Base-by-base conservation (phyloP, 2,797 vertebrate genomes). In the Sebastes cheni region DNA sequence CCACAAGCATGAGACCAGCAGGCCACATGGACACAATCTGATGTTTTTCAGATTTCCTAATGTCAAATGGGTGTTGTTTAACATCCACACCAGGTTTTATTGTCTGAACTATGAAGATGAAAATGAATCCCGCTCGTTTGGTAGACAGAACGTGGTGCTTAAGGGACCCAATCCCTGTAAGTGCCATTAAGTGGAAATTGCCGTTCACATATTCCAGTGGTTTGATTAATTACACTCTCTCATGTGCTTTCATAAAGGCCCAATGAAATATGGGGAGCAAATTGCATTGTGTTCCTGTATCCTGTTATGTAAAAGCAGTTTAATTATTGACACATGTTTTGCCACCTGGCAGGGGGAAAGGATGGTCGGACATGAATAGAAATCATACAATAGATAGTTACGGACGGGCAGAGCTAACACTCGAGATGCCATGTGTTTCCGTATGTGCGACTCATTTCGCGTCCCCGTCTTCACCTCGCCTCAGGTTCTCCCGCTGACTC, bases 151-250 rank as follows among this genome's bases (percentile, higher is more conserved):
- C 89, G 92, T 68, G 93, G 93, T 93, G 95, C 95, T 96, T 96
- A 95, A 94, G 95, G 94, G 95, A 96, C 94, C 93, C 95, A 95
- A 95, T 95, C 92, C 95, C 94, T 94, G 94, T 96, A 96, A 96
- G 95, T 96, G 94, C 95, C 94, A 96, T 96, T 95, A 95, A 94
- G 93, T 94, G 93, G 94, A 96, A 95, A 96, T 96, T 96, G 94
- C 93, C 93, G 90, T 95, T 95, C 95, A 94, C 95, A 95, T 95
- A 95, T 96, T 95, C 95, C 95, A 96, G 94, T 94, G 95, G 94
- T 96, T 96, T 95, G 95, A 96, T 95, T 95, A 96, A 96, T 96
- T 95, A 95, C 93, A 77, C 92, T 94, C 94, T 95, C 92, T 94
- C 94, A 92, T 94, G 94, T 94, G 94, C 93, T 95, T 94, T 94